Percentiles rank a stretch among this genome's conserved stretches.
phyloP scores from a whole-genome alignment of 2,888 invertebrate genomes.

The Labia minor region DNA sequence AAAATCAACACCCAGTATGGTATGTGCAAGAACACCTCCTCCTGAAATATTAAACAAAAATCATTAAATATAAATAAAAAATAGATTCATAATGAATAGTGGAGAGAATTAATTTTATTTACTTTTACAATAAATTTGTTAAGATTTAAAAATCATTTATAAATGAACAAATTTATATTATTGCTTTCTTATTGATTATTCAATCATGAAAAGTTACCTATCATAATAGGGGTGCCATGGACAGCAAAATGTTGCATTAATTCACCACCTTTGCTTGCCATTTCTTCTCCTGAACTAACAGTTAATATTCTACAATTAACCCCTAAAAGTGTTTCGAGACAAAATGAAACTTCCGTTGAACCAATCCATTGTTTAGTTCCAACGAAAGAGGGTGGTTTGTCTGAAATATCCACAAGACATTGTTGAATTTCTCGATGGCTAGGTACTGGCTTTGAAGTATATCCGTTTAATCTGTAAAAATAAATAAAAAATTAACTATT shows the following conservation, averaged over 20 bases:
- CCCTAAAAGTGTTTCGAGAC: constrained; percentile 68
- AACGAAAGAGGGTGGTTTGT: constrained; percentile 77
- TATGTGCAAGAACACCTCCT: constrained; percentile 95
- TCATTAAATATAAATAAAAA: neutral
- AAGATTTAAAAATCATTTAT: too few species aligned
- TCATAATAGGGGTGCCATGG: constrained; percentile 96
- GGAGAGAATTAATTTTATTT: too few species aligned
- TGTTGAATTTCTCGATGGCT: constrained; percentile 80
- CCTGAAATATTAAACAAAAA: constrained; percentile 43
- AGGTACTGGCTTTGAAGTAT: constrained; percentile 64
- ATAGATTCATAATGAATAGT: too few species aligned
- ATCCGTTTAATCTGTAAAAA: constrained; percentile 65
- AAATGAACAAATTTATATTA: too few species aligned
- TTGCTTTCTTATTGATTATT: too few species aligned
- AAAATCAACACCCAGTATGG: constrained; percentile 88
- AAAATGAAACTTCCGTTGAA: constrained; percentile 91
- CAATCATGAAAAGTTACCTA: too few species aligned
- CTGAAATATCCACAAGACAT: constrained; percentile 86
- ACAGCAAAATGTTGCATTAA: constrained; percentile 81
- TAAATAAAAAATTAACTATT: too few species aligned
- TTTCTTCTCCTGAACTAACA: constrained; percentile 74
- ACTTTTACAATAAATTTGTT: too few species aligned
- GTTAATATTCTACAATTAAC: constrained; percentile 67
- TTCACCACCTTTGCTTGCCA: constrained; percentile 66
- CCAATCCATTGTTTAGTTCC: constrained; percentile 96